Evolutionary conservation across 2,888 invertebrate genomes (phyloP), one percentile per base, ranked within the genome.

Genomic region (Melipona beecheii): DNA sequence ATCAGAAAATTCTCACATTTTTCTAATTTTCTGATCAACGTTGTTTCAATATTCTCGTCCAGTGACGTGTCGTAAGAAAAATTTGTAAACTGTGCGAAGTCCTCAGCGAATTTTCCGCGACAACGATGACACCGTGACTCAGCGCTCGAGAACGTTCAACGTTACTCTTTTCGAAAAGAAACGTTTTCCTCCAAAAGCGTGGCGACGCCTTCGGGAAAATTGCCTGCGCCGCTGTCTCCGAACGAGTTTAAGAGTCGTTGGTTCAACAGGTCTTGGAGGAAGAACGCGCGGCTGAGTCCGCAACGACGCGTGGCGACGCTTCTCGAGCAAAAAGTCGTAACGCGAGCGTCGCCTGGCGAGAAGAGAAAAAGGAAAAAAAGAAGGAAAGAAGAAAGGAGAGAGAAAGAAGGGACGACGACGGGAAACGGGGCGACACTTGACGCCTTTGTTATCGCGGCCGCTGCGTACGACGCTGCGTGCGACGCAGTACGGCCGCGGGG

Each of bases 381-480:
- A 58, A 13, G 13, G 0, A 4, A 1, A 13, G 4, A 11, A 13
- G 24, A 4, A 24, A 21, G 21, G 6, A 56, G 6, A 56, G 11
- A n/a, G n/a, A 2, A 56, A 56, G 31, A 77, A 76, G 68, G 60
- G 60, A 66, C 43, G 56, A 66, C 43, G 56, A n/a, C 27, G 54
- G 4, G 31, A 9, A 43, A 31, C 31, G 4, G 15, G 24, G 13
- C 68, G 78, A 75, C 72, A 64, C 71, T 74, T 43, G 81, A 81
- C 66, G 84, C 49, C 70, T 81, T 80, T 75, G 78, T 84, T 58
- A 64, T 72, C 74, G 64, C 43, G 31, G 66, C 27, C 73, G n/a
- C 80, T 75, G 80, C 75, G 80, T 80, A 84, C n/a, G 81, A 75
- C 70, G n/a, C n/a, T n/a, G n/a, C n/a, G n/a, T n/a, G n/a, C n/a